Conservation (phyloP, 2,888 invertebrate genomes). For the Byasa hedistus region DNA sequence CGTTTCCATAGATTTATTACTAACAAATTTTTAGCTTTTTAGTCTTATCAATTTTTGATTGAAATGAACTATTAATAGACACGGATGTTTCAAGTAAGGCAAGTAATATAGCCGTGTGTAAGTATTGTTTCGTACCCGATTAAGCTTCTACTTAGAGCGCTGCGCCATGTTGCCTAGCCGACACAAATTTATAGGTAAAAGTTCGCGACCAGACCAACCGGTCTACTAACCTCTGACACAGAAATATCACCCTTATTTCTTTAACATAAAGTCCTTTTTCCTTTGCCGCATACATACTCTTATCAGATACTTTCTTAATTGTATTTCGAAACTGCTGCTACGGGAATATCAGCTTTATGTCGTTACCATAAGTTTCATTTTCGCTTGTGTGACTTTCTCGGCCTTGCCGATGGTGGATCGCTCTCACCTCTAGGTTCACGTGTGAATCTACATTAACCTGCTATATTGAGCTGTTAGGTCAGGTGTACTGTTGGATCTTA, state of each 20-base stretch:
- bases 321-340: conserved; percentile 58
- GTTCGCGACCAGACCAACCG: conserved; percentile 78
- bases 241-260: conserved; percentile 55
- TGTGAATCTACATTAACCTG: conserved; percentile 77
- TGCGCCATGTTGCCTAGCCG: conserved; percentile 67
- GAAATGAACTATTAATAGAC: too few species aligned
- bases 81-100: background rate
- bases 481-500: conserved; percentile 50
- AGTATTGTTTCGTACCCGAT: conserved; percentile 23
- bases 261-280: conserved; percentile 53
- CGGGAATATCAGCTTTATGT: conserved; percentile 70
- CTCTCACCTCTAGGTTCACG: conserved; percentile 77
- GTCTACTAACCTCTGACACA: conserved; percentile 46
- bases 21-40: too few species aligned
- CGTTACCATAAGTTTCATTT: conserved; percentile 56
- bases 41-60: too few species aligned
- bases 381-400: conserved; percentile 59
- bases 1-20: too few species aligned
- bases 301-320: conserved; percentile 79
- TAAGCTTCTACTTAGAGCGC: conserved; percentile 64
- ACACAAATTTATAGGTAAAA: conserved; percentile 81
- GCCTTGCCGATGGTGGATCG: conserved; percentile 77
- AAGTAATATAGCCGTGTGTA: conserved; percentile 11
- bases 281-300: conserved; percentile 45
- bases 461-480: conserved; percentile 61